These are phyloP conservation scores for Phoenicopterus ruber DNA, from an alignment of 2,113 vertebrate genomes.

Conservation along the genomic window DNA sequence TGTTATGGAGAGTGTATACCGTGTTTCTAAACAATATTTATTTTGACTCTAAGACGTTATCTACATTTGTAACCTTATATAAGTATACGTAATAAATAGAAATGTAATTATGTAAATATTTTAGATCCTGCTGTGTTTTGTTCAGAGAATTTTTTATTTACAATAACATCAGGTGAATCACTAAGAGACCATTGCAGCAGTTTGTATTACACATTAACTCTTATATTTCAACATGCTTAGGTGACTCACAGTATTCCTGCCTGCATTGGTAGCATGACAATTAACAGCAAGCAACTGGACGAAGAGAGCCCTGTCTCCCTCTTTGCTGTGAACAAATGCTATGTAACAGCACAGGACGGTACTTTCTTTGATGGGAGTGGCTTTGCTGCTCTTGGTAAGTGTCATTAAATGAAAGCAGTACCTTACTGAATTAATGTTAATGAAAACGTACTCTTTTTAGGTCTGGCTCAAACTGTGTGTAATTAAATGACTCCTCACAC, in stretches of 20 bases:
- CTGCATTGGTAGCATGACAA: slow-evolving; percentile 78
- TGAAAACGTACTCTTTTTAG: neutral
- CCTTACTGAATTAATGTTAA: neutral
- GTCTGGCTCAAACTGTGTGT: neutral
- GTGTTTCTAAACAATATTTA: neutral
- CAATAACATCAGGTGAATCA: neutral
- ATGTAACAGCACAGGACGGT: slow-evolving; percentile 78
- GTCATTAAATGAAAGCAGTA: neutral
- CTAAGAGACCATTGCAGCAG: neutral
- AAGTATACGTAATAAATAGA: neutral
- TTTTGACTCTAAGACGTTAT: neutral
- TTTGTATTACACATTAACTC: neutral
- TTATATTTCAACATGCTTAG: slow-evolving; percentile 60
- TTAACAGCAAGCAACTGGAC: slow-evolving; percentile 79
- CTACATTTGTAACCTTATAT: neutral
- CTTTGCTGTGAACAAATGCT: slow-evolving; percentile 80
- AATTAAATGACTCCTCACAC: neutral
- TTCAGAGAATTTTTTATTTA: neutral
- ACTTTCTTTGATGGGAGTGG: slow-evolving; percentile 90
- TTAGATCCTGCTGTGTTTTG: neutral
- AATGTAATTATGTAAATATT: neutral
- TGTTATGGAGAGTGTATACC: neutral
- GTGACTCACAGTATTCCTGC: slow-evolving; percentile 85
- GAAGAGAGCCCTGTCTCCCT: slow-evolving; percentile 61
- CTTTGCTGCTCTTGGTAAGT: slow-evolving; percentile 84